Evolutionary conservation across 92 coral and sea anemone genomes (phyloP), one percentile per base, ranked within the genome.

Genomic region (Porites evermanni): DNA sequence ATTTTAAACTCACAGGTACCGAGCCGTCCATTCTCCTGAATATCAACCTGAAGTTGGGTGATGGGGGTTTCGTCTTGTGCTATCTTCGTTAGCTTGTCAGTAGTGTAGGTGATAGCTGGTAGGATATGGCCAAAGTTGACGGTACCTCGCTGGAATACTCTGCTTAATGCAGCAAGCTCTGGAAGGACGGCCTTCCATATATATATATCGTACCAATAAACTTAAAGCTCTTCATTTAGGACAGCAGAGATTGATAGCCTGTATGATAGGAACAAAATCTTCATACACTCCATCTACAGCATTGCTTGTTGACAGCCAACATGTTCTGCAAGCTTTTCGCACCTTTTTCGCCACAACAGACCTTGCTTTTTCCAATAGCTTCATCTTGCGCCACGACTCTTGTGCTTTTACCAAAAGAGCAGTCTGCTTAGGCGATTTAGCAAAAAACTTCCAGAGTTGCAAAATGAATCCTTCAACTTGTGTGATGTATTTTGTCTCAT

Each of bases 251-350:
- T 82, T 82, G 50, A 82, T 82, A 51, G 86, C 69, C 47, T 82
- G 86, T 53, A 82, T 70, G 78, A 82, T 82, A 69, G 86, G 78
- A 72, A 82, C 86, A 82, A 82, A 82, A 56, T 70, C 70, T 69
- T 82, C 86, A 70, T 70, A 70, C 64, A 86, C 89, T 44, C 83
- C 89, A 65, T 54, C 71, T 44, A 86, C 84, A n/a, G 89, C 89
- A 66, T 77, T 68, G 84, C 74, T 70, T 21, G 83, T 86, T 38
- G 84, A 78, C 78, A 86, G 78, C 84, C 84, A 86, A 23, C 29
- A 59, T 59, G 84, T 86, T 86, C 89, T 70, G 89, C 89, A 69
- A 68, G 89, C 84, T 82, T 82, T 82, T 74, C 67, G 66, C 52
- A 82, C 78, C 78, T 82, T 82, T 61, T 82, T 82, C 58, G 70